Percentiles rank a stretch among this genome's conserved stretches.
Evolutionary conservation across 1,140 invertebrate genomes (phyloP).

Genomic region (Heliconius eleuchia): DNA sequence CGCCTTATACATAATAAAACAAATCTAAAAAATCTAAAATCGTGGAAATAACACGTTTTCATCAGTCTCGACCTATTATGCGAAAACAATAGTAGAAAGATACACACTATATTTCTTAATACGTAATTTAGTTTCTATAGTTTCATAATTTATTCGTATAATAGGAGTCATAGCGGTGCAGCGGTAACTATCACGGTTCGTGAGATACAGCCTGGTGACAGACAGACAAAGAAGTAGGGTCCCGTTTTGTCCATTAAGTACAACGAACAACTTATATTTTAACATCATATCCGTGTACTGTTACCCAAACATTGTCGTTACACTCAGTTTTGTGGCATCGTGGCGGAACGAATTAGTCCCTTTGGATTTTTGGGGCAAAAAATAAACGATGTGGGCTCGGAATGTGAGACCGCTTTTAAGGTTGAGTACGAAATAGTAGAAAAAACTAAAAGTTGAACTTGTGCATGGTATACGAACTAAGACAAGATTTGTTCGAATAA

Average conservation of each 20-base stretch:
- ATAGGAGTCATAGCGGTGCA: too few relatives aligned
- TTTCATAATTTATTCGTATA: background rate
- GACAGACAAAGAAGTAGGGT: too few relatives aligned
- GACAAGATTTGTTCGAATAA: background rate
- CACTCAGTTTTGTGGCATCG: constrained; percentile 39
- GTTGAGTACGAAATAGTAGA: constrained; percentile 12
- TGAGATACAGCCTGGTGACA: too few relatives aligned
- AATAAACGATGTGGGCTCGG: constrained; percentile 58
- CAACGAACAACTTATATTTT: background rate
- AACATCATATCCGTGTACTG: constrained; percentile 12
- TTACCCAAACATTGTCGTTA: constrained; percentile 23
- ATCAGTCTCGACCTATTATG: too few relatives aligned
- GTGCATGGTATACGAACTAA: background rate
- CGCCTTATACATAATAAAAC: too few relatives aligned
- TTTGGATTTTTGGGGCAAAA: constrained; percentile 56
- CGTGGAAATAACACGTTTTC: too few relatives aligned
- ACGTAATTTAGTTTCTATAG: background rate
- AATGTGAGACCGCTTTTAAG: constrained; percentile 10
- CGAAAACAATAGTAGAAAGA: too few relatives aligned
- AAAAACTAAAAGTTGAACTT: background rate
- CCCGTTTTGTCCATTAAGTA: too few relatives aligned
- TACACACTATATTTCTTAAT: too few relatives aligned
- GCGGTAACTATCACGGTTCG: too few relatives aligned
- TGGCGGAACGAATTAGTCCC: constrained; percentile 68
- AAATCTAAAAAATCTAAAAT: too few relatives aligned